Evolutionary conservation across 1,140 invertebrate genomes (phyloP).

Genomic region (Zaprionus inermis): DNA sequence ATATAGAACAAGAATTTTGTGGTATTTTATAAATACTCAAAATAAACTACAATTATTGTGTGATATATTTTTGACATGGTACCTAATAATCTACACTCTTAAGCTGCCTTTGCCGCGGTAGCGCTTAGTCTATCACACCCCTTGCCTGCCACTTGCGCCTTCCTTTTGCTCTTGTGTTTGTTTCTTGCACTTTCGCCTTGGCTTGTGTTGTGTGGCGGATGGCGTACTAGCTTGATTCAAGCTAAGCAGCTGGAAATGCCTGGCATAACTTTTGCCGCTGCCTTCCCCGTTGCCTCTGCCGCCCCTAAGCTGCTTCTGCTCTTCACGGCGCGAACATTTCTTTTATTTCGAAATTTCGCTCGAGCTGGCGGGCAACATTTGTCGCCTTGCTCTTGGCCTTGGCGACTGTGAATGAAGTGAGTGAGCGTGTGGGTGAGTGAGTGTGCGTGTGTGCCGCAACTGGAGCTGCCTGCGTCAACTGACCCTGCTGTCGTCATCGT

Average conservation of each 20-base stretch:
- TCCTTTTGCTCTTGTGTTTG: constrained; percentile 21
- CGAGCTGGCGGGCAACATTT: constrained; percentile 19
- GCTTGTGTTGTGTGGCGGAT: constrained; percentile 7
- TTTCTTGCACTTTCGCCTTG: constrained; percentile 39
- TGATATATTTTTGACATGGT: background rate
- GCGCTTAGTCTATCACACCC: background rate
- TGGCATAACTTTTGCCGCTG: constrained; percentile 67
- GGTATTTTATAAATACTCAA: constrained; percentile 1
- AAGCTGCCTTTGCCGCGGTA: background rate
- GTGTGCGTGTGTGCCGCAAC: constrained; percentile 7
- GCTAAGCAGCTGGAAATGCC: constrained; percentile 68
- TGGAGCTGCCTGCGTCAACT: constrained; percentile 8
- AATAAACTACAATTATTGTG: background rate
- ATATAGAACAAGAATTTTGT: too few species aligned
- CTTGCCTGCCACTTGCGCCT: constrained; percentile 3
- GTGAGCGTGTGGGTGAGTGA: background rate
- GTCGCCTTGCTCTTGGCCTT: constrained; percentile 34
- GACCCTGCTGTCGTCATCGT: constrained; percentile 30
- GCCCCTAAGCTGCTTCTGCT: background rate
- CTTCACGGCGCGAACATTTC: constrained; percentile 47
- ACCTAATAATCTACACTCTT: background rate
- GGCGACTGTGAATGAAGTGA: background rate
- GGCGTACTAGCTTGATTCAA: constrained; percentile 56
- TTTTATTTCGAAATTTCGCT: constrained; percentile 68
- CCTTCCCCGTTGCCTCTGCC: background rate